Percentiles rank a stretch among this genome's conserved stretches.
phyloP scores from a whole-genome alignment of 2,797 vertebrate genomes.

The Leptatherina wallacei region DNA sequence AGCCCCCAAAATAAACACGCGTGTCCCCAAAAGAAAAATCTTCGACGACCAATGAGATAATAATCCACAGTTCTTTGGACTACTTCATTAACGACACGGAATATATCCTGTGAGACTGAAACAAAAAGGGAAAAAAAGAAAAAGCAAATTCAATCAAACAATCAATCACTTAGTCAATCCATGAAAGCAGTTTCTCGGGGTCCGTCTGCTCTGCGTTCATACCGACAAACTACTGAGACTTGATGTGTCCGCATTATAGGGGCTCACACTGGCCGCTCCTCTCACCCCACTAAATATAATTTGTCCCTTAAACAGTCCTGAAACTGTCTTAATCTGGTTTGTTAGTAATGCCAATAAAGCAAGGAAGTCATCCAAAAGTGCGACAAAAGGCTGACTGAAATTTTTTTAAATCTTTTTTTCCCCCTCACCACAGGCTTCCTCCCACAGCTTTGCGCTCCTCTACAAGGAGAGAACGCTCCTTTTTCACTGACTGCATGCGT shows the following conservation, averaged over 20 bases:
- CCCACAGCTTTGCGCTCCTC: constrained; percentile 67
- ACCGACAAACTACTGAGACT: constrained; percentile 74
- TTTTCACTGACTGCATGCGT: constrained; percentile 68
- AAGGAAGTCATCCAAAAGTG: constrained; percentile 64
- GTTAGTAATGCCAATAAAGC: constrained; percentile 22
- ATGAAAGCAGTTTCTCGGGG: constrained; percentile 66
- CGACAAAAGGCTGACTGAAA: constrained; percentile 40
- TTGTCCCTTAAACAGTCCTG: constrained; percentile 60
- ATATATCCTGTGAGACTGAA: constrained; percentile 36
- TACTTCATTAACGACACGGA: constrained; percentile 38
- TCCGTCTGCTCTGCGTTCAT: constrained; percentile 72
- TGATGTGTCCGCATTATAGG: constrained; percentile 75
- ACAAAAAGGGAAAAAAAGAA: constrained; percentile 15
- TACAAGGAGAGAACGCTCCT: constrained; percentile 66
- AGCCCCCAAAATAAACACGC: constrained; percentile 56
- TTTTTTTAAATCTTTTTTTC: constrained; percentile 1
- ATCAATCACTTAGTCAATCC: constrained; percentile 67
- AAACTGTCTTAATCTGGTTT: constrained; percentile 44
- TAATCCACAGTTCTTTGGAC: constrained; percentile 68
- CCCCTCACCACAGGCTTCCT: constrained; percentile 19
- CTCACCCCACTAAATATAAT: constrained; percentile 42
- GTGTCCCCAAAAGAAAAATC: constrained; percentile 38
- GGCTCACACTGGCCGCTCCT: constrained; percentile 52
- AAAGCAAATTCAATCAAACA: constrained; percentile 53
- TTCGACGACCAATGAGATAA: constrained; percentile 45